Evolutionary conservation across 2,888 invertebrate species (phyloP), one percentile per base, ranked within the genome.

Genomic region (Chrysodeixis includens): DNA sequence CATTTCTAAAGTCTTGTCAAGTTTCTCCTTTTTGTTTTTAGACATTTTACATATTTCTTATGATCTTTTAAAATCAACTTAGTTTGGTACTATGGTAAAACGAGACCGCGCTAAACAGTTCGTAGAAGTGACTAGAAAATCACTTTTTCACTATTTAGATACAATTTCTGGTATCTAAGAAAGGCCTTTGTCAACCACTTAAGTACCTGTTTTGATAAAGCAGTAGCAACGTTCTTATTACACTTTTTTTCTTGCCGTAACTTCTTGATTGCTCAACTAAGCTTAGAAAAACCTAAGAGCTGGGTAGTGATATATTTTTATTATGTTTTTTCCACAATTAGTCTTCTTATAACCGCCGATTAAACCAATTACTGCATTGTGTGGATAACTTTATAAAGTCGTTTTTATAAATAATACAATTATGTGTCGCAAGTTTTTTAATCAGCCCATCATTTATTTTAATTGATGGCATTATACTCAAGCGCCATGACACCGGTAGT

Each of bases 281-380:
- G 14, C n/a, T 3, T 40, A 40, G 40, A 40, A 40, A 40, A 40
- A 40, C 0, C 12, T 35, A n/a, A 40, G 3, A 14, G n/a, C 14
- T n/a, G 6, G 14, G 35, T 35, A 40, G 40, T 40, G 40, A 40
- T 40, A 40, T 40, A 40, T 40, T 40, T 40, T n/a, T n/a, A 40
- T n/a, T n/a, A n/a, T 6, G 40, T 40, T 40, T 40, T 40, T 40
- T n/a, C 40, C 35, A n/a, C n/a, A 40, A 40, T 40, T 40, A 40
- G 40, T 40, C 40, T n/a, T n/a, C 40, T 40, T 40, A 44, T 58
- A 53, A 66, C 44, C 66, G 70, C 56, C 62, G 62, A 73, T 73
- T 74, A 71, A 51, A 70, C 52, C 61, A 70, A 71, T 73, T 66
- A 62, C 35, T 51, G 22, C 62, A 70, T 66, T 53, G 35, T 51